Evolutionary conservation across 1,140 invertebrate genomes (phyloP).

Genomic region (Rhyacophila brunnea): DNA sequence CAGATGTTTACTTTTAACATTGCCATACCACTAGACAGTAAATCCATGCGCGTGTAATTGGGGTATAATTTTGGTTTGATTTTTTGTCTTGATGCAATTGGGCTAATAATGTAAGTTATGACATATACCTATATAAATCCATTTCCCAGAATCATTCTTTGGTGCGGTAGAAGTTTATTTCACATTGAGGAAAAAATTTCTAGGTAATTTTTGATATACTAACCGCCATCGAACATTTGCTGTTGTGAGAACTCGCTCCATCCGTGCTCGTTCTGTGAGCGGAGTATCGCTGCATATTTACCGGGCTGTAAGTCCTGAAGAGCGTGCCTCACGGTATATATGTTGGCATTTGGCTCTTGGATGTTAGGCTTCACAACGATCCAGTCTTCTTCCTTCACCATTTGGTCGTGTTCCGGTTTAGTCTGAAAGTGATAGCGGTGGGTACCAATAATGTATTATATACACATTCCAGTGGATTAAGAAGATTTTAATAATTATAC

Average conservation of each 20-base stretch:
- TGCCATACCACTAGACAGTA: too few relatives aligned
- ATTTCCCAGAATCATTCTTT: too few relatives aligned
- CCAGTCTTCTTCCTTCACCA: slow-evolving; percentile 16
- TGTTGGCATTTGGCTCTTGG: slow-evolving; percentile 10
- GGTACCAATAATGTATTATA: not conserved
- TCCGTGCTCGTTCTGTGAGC: slow-evolving; percentile 22
- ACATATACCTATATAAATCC: too few relatives aligned
- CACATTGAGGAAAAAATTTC: too few relatives aligned
- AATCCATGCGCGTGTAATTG: too few relatives aligned
- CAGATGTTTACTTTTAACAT: too few relatives aligned
- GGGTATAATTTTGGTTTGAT: too few relatives aligned
- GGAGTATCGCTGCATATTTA: slow-evolving; percentile 25
- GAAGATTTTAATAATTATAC: not conserved
- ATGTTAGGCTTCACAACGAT: slow-evolving; percentile 20
- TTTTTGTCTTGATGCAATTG: too few relatives aligned
- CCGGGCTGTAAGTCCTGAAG: slow-evolving; percentile 22
- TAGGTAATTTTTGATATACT: too few relatives aligned
- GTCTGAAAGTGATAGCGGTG: slow-evolving; percentile 14
- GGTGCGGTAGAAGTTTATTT: too few relatives aligned
- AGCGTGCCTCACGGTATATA: slow-evolving; percentile 23
- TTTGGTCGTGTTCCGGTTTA: slow-evolving; percentile 10
- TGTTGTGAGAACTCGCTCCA: slow-evolving; percentile 25
- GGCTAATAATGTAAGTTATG: too few relatives aligned
- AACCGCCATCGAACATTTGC: slow-evolving; percentile 31
- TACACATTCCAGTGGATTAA: not conserved